Conservation (phyloP, 53 echinoderm and acorn worm genomes). For the Temnopleurus reevesii region DNA sequence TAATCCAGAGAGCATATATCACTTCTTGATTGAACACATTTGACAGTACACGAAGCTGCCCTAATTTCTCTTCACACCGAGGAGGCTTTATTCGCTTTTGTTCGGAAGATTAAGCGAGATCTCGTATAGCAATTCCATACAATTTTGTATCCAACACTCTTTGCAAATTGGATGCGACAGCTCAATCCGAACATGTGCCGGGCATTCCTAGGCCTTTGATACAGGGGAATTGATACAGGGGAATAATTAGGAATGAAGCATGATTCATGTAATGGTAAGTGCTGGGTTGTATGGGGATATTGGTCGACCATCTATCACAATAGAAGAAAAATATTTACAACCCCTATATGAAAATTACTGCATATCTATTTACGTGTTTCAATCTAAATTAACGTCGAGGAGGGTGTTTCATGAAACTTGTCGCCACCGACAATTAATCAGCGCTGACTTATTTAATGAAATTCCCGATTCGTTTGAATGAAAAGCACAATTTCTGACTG, state of each 20-base stretch:
- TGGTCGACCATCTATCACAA: no score
- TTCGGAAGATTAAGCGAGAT: slow-evolving; percentile 5
- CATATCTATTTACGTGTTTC: no score
- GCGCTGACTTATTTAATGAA: no score
- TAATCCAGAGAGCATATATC: not conserved
- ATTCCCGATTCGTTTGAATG: no score
- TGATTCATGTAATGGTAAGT: not conserved
- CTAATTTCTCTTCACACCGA: not conserved
- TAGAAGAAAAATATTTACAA: no score
- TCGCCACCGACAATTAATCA: no score
- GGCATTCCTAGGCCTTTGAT: not conserved
- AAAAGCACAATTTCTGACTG: no score
- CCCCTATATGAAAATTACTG: no score
- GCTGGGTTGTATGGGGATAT: not conserved
- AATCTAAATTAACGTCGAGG: no score
- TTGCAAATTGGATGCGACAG: not conserved
- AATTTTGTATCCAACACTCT: slow-evolving; percentile 24
- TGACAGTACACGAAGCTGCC: slow-evolving; percentile 16
- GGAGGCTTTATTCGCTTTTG: not conserved
- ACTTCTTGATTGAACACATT: slow-evolving; percentile 4
- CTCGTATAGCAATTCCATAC: slow-evolving; percentile 1
- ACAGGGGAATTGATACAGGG: no score
- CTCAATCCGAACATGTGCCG: not conserved
- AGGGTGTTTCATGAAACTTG: no score
- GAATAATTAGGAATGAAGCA: not conserved